Base-by-base conservation (phyloP, 2,113 vertebrate genomes). In the Heterochromis multidens region DNA sequence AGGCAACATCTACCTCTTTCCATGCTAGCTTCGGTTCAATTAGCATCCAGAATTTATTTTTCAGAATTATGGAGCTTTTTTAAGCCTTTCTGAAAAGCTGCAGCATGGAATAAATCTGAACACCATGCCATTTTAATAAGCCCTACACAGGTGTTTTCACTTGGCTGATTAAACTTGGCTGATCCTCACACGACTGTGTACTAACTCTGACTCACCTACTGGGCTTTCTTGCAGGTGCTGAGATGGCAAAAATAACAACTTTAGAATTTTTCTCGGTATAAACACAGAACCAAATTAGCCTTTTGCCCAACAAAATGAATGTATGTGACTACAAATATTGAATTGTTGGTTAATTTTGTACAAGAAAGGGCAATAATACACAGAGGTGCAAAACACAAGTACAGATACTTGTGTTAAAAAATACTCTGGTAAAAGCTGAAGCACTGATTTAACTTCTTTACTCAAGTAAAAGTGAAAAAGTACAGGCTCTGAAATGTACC, bases 131-230 rank as follows among this genome's bases (percentile, higher is more conserved):
- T 79, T 87, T 70, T 82, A 79, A 87, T 87, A 74, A 54, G 27
- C 46, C 46, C 46, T 54, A 74, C 27, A 74, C 77, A 79, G 58
- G 77, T 79, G 57, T 61, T 79, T 79, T 82, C 62, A 79, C 62
- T 65, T 77, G 78, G 57, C 84, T 85, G 65, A 85, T 80, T 85
- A 80, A 85, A 85, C 67, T 70, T 54, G 70, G 70, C 70, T 54
- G 70, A 74, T 76, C 58, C 62, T 86, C 56, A 72, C 31, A 79
- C 10, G 29, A 40, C 58, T 76, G 70, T 86, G 33, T 58, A 46
- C 52, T 77, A 58, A 77, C 46, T 63, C 79, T 33, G 67, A 40
- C 54, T 79, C 23, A 37, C 12, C 54, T 23, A 37, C 16, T 65
- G 46, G 17, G 56, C 33, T 80, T 78, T 70, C 83, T 57, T 46